Conservation (phyloP, 2,113 vertebrate genomes). For the Urocolius indicus region DNA sequence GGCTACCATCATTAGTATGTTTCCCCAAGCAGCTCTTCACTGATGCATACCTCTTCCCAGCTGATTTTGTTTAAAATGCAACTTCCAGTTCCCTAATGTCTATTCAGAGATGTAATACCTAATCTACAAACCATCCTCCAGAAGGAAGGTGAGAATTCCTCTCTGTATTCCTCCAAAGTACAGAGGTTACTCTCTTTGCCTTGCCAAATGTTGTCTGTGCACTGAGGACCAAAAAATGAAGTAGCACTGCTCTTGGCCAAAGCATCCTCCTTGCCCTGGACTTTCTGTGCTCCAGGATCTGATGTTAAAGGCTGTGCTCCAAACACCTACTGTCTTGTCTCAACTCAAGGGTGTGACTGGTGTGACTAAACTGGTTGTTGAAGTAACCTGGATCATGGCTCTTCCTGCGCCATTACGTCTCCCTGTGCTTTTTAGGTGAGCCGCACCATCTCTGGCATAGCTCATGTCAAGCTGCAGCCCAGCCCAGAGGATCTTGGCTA, state of each 20-base stretch:
- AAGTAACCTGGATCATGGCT: neutral
- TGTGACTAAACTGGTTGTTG: neutral
- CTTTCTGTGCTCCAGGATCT: neutral
- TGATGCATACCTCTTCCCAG: neutral
- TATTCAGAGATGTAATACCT: neutral
- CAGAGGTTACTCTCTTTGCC: neutral
- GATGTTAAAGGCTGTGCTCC: neutral
- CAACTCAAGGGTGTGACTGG: neutral
- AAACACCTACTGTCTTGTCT: neutral
- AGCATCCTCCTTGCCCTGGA: neutral
- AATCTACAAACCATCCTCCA: neutral
- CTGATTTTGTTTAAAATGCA: constrained; percentile 17
- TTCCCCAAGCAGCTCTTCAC: neutral
- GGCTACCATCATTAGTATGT: neutral
- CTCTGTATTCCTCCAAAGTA: neutral
- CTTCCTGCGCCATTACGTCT: neutral
- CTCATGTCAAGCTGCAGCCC: neutral
- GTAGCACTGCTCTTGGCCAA: neutral
- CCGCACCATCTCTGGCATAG: neutral
- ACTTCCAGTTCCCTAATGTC: neutral
- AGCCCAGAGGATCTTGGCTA: neutral
- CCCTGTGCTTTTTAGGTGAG: neutral
- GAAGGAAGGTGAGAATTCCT: neutral
- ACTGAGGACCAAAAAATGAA: neutral
- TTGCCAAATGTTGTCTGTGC: neutral